A percentile compares a stretch with the other conserved stretches of the same genome.
These are phyloP conservation scores for Helobdella robusta DNA, from an alignment of 2,888 invertebrate species.

Conservation along the genomic window DNA sequence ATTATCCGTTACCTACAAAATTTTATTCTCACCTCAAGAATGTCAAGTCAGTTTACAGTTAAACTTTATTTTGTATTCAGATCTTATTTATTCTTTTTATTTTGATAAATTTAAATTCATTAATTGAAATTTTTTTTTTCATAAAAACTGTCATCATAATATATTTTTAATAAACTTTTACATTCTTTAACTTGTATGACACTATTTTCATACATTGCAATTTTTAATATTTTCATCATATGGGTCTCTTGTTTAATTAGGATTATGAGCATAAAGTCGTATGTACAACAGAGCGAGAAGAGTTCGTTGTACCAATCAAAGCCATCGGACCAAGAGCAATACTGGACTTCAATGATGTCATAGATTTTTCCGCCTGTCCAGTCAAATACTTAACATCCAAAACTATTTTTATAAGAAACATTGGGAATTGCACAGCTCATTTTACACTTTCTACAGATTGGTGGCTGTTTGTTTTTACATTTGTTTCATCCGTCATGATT, in stretches of 20 bases:
- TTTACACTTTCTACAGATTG: constrained; percentile 51
- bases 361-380: constrained; percentile 54
- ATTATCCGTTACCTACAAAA: constrained; percentile 57
- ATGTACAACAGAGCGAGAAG: constrained; percentile 50
- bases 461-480: constrained; percentile 43
- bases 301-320: constrained; percentile 50
- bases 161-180: no score
- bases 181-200: no score
- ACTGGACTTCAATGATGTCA: constrained; percentile 57
- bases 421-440: constrained; percentile 53
- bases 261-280: constrained; percentile 49
- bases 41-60: constrained; percentile 48
- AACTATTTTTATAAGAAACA: constrained; percentile 55
- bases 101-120: background rate
- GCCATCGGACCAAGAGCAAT: constrained; percentile 56
- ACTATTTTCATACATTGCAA: no score
- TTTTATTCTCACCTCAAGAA: constrained; percentile 58
- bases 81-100: background rate
- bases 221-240: no score
- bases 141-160: no score
- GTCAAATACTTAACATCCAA: constrained; percentile 54
- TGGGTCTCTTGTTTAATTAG: constrained; percentile 35
- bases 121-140: no score
- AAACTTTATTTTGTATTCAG: no score
- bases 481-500: no score